phyloP scores from a whole-genome alignment of 2,113 vertebrate species.

The Corynorhinus townsendii region DNA sequence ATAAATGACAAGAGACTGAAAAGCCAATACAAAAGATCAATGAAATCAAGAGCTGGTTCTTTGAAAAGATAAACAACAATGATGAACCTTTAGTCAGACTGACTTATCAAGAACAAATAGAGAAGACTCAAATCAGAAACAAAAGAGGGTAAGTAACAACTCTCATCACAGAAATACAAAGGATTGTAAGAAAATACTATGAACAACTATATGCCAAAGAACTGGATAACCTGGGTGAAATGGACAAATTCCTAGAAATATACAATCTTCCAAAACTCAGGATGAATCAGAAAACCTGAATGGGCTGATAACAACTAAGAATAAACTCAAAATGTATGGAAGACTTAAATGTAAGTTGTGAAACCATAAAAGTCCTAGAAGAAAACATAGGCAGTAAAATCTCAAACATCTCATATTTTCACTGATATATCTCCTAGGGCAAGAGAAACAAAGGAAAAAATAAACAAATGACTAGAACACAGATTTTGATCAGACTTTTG shows the following conservation, averaged over 20 bases:
- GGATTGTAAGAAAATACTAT: background rate
- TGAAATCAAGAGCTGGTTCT: background rate
- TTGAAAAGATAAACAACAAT: background rate
- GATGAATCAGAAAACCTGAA: background rate
- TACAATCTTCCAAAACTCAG: background rate
- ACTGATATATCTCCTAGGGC: background rate
- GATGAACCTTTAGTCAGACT: background rate
- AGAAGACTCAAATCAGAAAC: background rate
- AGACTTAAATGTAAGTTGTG: background rate
- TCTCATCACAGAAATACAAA: background rate
- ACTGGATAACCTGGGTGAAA: background rate
- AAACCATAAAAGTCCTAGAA: background rate
- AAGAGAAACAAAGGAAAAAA: background rate
- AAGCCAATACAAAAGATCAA: background rate
- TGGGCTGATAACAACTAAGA: background rate
- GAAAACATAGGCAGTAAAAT: background rate
- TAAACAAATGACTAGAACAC: background rate
- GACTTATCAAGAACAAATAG: background rate
- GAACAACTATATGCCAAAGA: background rate
- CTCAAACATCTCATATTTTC: background rate
- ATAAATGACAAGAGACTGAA: background rate
- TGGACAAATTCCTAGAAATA: background rate
- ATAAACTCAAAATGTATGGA: background rate
- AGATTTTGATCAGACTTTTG: background rate
- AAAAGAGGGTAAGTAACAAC: background rate